Percentiles rank a stretch among this genome's conserved stretches.
phyloP scores from a whole-genome alignment of 2,113 vertebrate genomes.

The Alethe diademata region DNA sequence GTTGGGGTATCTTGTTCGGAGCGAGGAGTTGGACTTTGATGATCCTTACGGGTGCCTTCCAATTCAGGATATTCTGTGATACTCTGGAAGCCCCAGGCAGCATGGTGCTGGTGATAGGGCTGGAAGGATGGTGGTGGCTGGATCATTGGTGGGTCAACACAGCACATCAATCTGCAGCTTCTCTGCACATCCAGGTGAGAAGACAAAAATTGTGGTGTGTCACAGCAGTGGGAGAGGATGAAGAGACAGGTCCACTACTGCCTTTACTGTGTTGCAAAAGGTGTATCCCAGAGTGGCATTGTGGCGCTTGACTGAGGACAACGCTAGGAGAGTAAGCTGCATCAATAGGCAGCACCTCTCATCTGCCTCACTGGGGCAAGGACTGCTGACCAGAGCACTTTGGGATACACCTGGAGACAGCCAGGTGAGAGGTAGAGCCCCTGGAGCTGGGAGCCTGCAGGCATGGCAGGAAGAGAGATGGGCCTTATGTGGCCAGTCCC shows the following conservation, averaged over 20 bases:
- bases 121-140: neutral
- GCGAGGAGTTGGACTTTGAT: neutral
- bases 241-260: neutral
- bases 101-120: neutral
- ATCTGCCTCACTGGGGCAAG: neutral
- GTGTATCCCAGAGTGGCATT: neutral
- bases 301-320: neutral
- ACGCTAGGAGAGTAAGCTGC: neutral
- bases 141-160: neutral
- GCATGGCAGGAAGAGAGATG: neutral
- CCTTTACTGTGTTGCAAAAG: neutral
- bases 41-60: neutral
- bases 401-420: neutral
- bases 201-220: neutral
- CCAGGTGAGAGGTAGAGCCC: neutral
- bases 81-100: neutral
- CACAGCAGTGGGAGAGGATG: neutral
- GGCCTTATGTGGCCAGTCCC: neutral
- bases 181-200: neutral
- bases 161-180: neutral
- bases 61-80: neutral
- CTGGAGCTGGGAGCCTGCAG: neutral
- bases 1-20: neutral
- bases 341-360: neutral
- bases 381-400: neutral